phyloP scores from a whole-genome alignment of 1,140 invertebrate genomes.

The Araneus ventricosus region DNA sequence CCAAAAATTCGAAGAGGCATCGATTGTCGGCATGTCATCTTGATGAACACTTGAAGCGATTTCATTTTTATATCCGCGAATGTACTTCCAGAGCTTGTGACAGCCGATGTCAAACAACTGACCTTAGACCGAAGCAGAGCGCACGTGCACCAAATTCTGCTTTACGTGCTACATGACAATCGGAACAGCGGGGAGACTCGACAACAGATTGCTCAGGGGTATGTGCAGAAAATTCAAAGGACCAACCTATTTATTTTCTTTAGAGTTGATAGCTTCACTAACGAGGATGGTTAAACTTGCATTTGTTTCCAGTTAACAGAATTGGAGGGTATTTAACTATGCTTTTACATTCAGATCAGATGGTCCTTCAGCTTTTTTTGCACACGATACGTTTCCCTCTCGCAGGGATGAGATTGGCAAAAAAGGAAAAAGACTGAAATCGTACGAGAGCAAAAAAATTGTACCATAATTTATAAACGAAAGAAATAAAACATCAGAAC shows the following conservation, averaged over 20 bases:
- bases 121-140: neutral
- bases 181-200: neutral
- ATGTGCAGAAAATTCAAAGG: constrained; percentile 2
- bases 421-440: too few relatives aligned
- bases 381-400: too few relatives aligned
- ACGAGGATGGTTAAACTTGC: neutral
- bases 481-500: too few relatives aligned
- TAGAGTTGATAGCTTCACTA: constrained; percentile 43
- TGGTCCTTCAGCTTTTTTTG: too few relatives aligned
- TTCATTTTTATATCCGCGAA: neutral
- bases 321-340: too few relatives aligned
- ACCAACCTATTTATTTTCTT: constrained; percentile 50
- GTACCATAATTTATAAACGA: too few relatives aligned
- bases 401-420: too few relatives aligned
- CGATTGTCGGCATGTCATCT: neutral
- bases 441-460: too few relatives aligned
- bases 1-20: neutral
- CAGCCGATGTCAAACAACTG: neutral
- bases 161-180: constrained; percentile 28
- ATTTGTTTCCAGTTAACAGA: too few relatives aligned
- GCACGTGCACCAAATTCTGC: constrained; percentile 1
- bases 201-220: constrained; percentile 1
- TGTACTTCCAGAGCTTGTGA: neutral
- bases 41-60: constrained; percentile 21
- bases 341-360: too few relatives aligned